A percentile compares a stretch with the other conserved stretches of the same genome.
phyloP scores from a whole-genome alignment of 2,113 vertebrate genomes.

The Nipponia nippon region DNA sequence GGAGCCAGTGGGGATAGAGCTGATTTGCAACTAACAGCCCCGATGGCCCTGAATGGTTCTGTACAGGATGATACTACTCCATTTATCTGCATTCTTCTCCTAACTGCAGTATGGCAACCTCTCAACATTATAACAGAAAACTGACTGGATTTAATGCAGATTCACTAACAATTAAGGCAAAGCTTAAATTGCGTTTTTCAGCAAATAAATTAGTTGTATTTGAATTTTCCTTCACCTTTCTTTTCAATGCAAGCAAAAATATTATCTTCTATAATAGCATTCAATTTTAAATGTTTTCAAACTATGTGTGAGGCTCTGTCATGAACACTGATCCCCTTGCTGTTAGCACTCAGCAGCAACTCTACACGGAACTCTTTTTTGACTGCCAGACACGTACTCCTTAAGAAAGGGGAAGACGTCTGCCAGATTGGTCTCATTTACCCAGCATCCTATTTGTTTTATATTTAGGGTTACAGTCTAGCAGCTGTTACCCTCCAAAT shows the following conservation, averaged over 20 bases:
- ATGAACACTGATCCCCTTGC: neutral
- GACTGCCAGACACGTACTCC: neutral
- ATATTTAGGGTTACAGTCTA: neutral
- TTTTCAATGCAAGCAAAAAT: neutral
- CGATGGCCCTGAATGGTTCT: neutral
- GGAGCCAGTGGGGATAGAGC: accelerated
- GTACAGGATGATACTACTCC: neutral
- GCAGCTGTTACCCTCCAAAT: neutral
- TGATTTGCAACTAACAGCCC: neutral
- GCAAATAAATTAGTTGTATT: neutral
- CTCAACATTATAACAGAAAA: neutral
- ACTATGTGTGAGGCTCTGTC: neutral
- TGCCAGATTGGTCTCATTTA: neutral
- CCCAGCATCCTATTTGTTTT: neutral
- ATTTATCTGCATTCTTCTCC: neutral
- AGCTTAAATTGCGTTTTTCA: neutral
- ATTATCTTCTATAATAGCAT: neutral
- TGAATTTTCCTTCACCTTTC: neutral
- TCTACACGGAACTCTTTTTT: neutral
- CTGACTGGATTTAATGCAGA: neutral
- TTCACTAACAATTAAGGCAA: neutral
- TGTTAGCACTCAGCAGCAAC: neutral
- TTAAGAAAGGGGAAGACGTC: neutral
- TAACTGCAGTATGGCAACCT: neutral
- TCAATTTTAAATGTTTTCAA: neutral